Evolutionary conservation across 2,113 vertebrate species (phyloP), one percentile per base, ranked within the genome.

Genomic region (Oryzias javanicus): DNA sequence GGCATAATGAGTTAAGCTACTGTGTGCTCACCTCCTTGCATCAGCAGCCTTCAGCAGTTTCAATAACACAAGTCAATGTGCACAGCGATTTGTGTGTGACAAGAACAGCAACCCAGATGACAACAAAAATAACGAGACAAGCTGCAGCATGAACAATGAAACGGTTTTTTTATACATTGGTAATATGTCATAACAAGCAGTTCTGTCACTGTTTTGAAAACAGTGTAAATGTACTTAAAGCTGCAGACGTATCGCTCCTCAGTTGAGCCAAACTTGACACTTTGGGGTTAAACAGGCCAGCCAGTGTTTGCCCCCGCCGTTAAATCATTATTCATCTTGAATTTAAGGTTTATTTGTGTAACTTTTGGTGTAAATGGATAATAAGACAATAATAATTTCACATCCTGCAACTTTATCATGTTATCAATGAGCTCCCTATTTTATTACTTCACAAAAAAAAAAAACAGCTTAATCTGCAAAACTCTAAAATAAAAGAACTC

Each of bases 21-120:
- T 69, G 55, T 65, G 58, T 54, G 76, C 73, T 64, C 61, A 55
- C 50, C 53, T 66, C 75, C 79, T 74, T 58, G 76, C 76, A 76
- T 85, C 76, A 76, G 70, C 80, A 76, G 64, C 79, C 67, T 81
- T 82, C 69, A 83, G 76, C 72, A 75, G 58, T 87, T 89, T 86
- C 76, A 76, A 45, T 66, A 84, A 62, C 76, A 66, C 64, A 42
- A 61, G 78, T 70, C 75, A 42, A 18, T 67, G 60, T 81, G 63
- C 44, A 18, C n/a, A 46, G 54, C 50, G 67, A 72, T 78, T 42
- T 68, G 68, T 67, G 59, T 69, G 50, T 76, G 57, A 74, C 67
- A 64, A 55, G 76, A 64, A 60, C 68, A 60, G 72, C 58, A 49
- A 55, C 46, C 17, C 12, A 55, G 47, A 7, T 52, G 68, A 59